Conservation (phyloP, 2,888 invertebrate genomes). For the Strigamia transsilvanica region DNA sequence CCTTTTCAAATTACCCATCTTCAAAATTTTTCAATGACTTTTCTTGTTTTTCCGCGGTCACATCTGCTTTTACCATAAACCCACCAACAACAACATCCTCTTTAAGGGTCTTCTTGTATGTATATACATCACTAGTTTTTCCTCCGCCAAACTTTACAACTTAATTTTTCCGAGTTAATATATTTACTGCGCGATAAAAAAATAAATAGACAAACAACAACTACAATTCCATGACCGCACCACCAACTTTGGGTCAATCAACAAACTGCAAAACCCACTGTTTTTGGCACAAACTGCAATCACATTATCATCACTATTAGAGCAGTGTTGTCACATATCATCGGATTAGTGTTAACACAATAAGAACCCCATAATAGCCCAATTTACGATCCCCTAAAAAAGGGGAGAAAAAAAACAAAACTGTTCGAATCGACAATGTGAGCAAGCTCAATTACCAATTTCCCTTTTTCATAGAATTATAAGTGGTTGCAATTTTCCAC, state of each 20-base stretch:
- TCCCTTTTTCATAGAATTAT: slow-evolving; percentile 27
- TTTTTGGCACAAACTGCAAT: slow-evolving; percentile 39
- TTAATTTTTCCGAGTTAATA: neutral
- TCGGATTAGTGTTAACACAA: slow-evolving; percentile 35
- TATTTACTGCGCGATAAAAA: neutral
- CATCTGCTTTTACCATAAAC: slow-evolving; percentile 32
- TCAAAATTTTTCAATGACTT: slow-evolving; percentile 38
- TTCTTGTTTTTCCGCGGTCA: slow-evolving; percentile 33
- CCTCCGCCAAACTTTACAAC: slow-evolving; percentile 3
- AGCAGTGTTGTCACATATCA: slow-evolving; percentile 24
- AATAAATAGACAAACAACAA: slow-evolving; percentile 13
- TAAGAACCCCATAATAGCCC: slow-evolving; percentile 16
- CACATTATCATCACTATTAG: slow-evolving; percentile 39
- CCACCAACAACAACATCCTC: slow-evolving; percentile 4
- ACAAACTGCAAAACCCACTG: slow-evolving; percentile 13
- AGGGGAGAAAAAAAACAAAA: neutral
- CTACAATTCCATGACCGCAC: neutral
- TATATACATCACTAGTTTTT: slow-evolving; percentile 7
- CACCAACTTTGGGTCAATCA: slow-evolving; percentile 3
- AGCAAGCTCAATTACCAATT: slow-evolving; percentile 33
- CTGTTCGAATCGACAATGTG: slow-evolving; percentile 13
- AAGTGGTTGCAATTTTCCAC: slow-evolving; percentile 23
- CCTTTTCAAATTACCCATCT: slow-evolving; percentile 32
- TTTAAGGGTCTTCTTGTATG: neutral
- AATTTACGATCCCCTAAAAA: slow-evolving; percentile 18